phyloP scores from a whole-genome alignment of 2,888 invertebrate genomes.

The Synanthedon tipuliformis region DNA sequence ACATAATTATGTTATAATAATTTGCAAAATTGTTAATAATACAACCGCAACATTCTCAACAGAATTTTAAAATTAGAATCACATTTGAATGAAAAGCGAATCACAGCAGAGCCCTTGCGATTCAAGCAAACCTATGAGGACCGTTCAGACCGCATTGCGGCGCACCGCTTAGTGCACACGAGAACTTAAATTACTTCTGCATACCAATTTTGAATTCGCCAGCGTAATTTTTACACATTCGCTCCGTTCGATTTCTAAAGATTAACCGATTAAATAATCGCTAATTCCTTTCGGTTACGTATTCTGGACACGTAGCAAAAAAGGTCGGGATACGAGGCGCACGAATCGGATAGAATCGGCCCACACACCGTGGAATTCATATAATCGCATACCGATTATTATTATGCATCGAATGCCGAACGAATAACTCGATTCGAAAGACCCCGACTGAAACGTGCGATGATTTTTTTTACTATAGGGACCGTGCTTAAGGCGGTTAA shows the following conservation, averaged over 20 bases:
- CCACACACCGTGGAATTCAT: slow-evolving; percentile 31
- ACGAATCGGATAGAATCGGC: slow-evolving; percentile 22
- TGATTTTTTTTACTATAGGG: slow-evolving; percentile 14
- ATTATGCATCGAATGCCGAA: slow-evolving; percentile 40
- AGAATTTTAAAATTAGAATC: too few species aligned
- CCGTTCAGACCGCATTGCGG: background rate
- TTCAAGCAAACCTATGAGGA: too few species aligned
- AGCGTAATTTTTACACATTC: background rate
- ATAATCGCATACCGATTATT: slow-evolving; percentile 50
- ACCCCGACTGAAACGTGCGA: slow-evolving; percentile 19
- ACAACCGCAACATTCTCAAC: too few species aligned
- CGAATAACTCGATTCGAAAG: slow-evolving; percentile 8
- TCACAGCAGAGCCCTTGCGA: too few species aligned
- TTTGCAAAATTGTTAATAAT: too few species aligned
- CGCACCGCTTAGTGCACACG: background rate
- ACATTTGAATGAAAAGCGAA: too few species aligned
- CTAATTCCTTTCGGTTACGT: slow-evolving; percentile 13
- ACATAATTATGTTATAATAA: too few species aligned
- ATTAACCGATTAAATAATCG: slow-evolving; percentile 4
- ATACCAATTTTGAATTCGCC: background rate
- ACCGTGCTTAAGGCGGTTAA: background rate
- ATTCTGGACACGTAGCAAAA: slow-evolving; percentile 39
- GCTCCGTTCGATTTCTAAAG: background rate
- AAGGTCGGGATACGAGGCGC: slow-evolving; percentile 27
- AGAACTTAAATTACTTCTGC: background rate